Percentiles rank a stretch among this genome's conserved stretches.
Evolutionary conservation across 2,888 invertebrate genomes (phyloP).

Genomic region (Ectropis crepuscularia): DNA sequence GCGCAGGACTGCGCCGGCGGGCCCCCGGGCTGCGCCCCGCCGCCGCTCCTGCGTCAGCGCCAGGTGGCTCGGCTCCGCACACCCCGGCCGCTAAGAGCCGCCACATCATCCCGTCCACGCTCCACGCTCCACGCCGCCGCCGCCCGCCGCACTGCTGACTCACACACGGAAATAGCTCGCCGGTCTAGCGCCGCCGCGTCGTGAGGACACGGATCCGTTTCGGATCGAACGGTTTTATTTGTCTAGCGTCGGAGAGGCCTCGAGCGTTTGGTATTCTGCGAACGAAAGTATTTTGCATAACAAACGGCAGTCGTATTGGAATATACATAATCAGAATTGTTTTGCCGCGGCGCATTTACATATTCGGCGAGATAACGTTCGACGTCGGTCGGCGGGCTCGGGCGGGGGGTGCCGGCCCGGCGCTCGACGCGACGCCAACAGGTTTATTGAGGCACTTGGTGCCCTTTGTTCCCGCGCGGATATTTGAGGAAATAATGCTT

Average conservation of each 20-base stretch:
- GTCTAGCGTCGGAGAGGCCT: too few relatives aligned
- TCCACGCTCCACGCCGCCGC: too few relatives aligned
- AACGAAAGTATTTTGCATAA: slow-evolving; percentile 5
- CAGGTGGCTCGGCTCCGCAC: background rate
- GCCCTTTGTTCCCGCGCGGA: background rate
- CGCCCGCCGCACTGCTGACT: slow-evolving; percentile 7
- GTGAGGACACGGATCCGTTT: too few relatives aligned
- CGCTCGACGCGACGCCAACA: background rate
- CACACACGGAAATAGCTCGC: slow-evolving; percentile 8
- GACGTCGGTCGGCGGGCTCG: background rate
- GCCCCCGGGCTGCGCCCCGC: background rate
- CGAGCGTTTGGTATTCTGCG: slow-evolving; percentile 1
- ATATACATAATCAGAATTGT: slow-evolving; percentile 10
- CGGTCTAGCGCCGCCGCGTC: background rate
- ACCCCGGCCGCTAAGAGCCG: background rate
- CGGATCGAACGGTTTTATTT: too few relatives aligned
- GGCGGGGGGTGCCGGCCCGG: background rate
- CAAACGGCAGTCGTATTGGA: slow-evolving; percentile 5
- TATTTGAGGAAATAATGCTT: slow-evolving; percentile 23
- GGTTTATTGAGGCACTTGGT: background rate
- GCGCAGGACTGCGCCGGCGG: background rate
- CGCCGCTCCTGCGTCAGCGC: background rate
- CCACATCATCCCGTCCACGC: slow-evolving; percentile 2
- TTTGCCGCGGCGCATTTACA: slow-evolving; percentile 8
- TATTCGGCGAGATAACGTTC: slow-evolving; percentile 2